Conservation (phyloP, 2,797 vertebrate species). For the Odontamblyopus rebecca region DNA sequence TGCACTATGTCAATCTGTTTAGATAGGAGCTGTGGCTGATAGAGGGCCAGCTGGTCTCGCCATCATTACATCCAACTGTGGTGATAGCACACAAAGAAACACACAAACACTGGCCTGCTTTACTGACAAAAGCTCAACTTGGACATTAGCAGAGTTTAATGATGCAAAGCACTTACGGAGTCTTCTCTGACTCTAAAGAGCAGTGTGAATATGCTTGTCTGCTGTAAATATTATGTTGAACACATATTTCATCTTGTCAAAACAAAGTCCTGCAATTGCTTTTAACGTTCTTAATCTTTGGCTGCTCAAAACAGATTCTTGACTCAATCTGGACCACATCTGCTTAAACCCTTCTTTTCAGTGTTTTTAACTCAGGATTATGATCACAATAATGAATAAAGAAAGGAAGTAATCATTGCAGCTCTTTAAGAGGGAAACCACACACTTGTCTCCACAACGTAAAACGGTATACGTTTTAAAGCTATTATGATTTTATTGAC, state of each 20-base stretch:
- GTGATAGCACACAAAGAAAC: conserved; percentile 74
- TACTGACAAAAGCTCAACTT: conserved; percentile 65
- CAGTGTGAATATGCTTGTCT: conserved; percentile 77
- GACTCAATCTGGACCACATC: conserved; percentile 65
- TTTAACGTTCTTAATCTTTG: conserved; percentile 79
- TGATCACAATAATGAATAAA: background rate
- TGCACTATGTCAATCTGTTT: conserved; percentile 87
- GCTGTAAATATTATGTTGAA: conserved; percentile 78
- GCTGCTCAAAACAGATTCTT: conserved; percentile 74
- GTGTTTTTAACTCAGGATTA: conserved; percentile 8
- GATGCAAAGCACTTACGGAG: conserved; percentile 77
- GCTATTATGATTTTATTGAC: background rate
- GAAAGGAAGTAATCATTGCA: background rate
- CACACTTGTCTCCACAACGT: background rate
- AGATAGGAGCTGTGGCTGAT: conserved; percentile 76
- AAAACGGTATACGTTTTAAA: background rate
- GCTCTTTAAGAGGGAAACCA: background rate
- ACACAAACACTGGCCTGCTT: conserved; percentile 74
- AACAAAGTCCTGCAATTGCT: conserved; percentile 76
- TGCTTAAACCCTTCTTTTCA: conserved; percentile 59
- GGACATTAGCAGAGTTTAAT: conserved; percentile 75
- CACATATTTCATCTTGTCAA: conserved; percentile 80
- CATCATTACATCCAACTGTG: conserved; percentile 64
- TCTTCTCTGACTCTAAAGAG: conserved; percentile 64
- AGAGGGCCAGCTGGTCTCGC: conserved; percentile 73